Percentiles rank a stretch among this genome's conserved stretches.
Evolutionary conservation across 1,140 invertebrate genomes (phyloP).

Genomic region (Lordiphosa mommai): DNA sequence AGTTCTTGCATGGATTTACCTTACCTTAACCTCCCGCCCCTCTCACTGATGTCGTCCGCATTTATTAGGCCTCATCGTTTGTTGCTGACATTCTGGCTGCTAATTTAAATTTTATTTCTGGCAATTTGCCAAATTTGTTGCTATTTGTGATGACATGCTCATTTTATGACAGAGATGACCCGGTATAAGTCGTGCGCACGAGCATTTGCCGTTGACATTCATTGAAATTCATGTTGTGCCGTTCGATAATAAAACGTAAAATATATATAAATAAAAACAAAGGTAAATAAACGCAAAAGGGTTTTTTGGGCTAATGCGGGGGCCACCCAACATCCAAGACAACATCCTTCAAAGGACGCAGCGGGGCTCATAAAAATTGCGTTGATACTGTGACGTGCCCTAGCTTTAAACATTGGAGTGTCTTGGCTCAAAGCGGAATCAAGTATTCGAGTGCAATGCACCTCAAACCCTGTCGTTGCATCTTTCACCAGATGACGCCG

Average conservation of each 20-base stretch:
- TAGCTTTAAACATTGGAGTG: conserved; percentile 39
- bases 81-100: conserved; percentile 27
- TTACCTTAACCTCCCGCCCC: too few species aligned
- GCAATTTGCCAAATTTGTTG: conserved; percentile 76
- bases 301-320: conserved; percentile 61
- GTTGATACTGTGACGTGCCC: conserved; percentile 47
- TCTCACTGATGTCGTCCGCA: not conserved
- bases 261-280: conserved; percentile 78
- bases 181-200: not conserved
- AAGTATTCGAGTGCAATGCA: conserved; percentile 30
- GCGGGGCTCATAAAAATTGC: conserved; percentile 43
- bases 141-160: conserved; percentile 73
- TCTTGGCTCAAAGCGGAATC: conserved; percentile 51
- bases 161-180: conserved; percentile 66
- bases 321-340: conserved; percentile 9
- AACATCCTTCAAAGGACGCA: conserved; percentile 21
- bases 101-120: conserved; percentile 78
- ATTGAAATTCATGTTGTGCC: conserved; percentile 75
- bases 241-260: conserved; percentile 77
- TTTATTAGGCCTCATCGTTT: conserved; percentile 50
- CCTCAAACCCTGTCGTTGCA: too few species aligned
- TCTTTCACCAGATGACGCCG: conserved; percentile 74
- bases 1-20: too few species aligned
- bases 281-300: conserved; percentile 76
- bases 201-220: conserved; percentile 54